Percentiles rank a stretch among this genome's conserved stretches.
Evolutionary conservation across 2,113 vertebrate genomes (phyloP).

Genomic region (Gyps fulvus): DNA sequence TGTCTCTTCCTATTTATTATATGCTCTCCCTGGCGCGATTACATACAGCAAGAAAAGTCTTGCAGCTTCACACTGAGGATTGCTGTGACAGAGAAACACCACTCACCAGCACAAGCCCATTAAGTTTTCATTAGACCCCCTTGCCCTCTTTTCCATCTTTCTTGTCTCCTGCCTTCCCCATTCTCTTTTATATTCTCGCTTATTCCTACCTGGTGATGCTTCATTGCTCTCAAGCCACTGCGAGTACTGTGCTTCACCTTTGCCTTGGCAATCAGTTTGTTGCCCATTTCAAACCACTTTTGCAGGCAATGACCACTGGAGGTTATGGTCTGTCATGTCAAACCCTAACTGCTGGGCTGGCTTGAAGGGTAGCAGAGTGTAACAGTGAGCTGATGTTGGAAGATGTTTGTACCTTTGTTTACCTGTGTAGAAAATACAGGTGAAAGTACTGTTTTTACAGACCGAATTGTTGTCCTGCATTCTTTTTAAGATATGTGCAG

Average conservation of each 20-base stretch:
- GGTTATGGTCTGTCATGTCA: not conserved
- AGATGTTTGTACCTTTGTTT: not conserved
- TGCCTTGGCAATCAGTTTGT: not conserved
- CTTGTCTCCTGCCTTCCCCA: not conserved
- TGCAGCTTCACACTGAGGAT: constrained; percentile 1
- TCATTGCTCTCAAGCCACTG: not conserved
- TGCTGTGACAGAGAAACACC: constrained; percentile 26
- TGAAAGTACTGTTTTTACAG: not conserved
- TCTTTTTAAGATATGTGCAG: not conserved
- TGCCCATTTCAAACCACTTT: constrained; percentile 10
- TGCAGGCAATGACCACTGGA: not conserved
- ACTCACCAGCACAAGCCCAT: constrained; percentile 24
- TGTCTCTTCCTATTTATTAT: constrained; percentile 10
- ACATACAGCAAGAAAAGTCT: not conserved
- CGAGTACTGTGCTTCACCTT: not conserved
- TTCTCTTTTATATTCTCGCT: constrained; percentile 47
- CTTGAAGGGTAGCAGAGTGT: not conserved
- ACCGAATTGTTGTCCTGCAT: not conserved
- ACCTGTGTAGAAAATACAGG: not conserved
- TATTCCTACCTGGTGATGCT: not conserved
- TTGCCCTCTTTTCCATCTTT: constrained; percentile 62
- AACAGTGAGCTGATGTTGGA: not conserved
- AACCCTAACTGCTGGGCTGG: not conserved
- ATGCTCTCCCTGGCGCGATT: not conserved
- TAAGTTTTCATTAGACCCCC: constrained; percentile 49